A percentile compares a stretch with the other conserved stretches of the same genome.
Evolutionary conservation across 1,140 invertebrate genomes (phyloP).

Genomic region (Zaprionus ghesquierei): DNA sequence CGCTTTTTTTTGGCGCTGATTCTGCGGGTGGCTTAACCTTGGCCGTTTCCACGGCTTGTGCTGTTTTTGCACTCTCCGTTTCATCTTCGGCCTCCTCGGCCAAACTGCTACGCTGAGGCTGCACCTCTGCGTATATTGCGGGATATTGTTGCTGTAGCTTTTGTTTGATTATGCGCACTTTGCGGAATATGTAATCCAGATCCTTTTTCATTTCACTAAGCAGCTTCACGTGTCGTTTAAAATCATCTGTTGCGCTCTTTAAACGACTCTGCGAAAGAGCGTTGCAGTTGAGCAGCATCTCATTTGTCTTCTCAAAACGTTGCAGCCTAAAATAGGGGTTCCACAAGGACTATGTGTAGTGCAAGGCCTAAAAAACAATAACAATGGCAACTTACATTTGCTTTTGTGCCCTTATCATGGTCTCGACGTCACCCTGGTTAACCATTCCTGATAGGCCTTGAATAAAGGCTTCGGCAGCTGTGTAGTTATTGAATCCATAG

Average conservation of each 20-base stretch:
- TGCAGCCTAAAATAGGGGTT: slow-evolving; percentile 88
- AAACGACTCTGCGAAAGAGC: slow-evolving; percentile 91
- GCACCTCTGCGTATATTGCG: slow-evolving; percentile 89
- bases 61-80: slow-evolving; percentile 71
- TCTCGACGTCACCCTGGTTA: slow-evolving; percentile 94
- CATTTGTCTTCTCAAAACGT: slow-evolving; percentile 98
- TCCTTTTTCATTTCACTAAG: slow-evolving; percentile 89
- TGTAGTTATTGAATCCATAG: slow-evolving; percentile 84
- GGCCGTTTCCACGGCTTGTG: slow-evolving; percentile 5
- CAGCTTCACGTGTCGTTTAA: slow-evolving; percentile 94
- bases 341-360: neutral
- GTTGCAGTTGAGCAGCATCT: slow-evolving; percentile 98
- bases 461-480: slow-evolving; percentile 94
- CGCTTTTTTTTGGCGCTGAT: slow-evolving; percentile 37
- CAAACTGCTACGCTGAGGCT: slow-evolving; percentile 84
- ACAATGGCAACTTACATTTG: slow-evolving; percentile 89
- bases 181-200: slow-evolving; percentile 88
- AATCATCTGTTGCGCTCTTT: slow-evolving; percentile 91
- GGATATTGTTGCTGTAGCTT: slow-evolving; percentile 94
- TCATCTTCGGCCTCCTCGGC: slow-evolving; percentile 86
- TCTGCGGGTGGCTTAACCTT: slow-evolving; percentile 43
- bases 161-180: slow-evolving; percentile 89
- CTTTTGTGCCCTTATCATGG: slow-evolving; percentile 95
- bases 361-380: neutral
- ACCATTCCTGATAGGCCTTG: slow-evolving; percentile 95